A percentile compares a stretch with the other conserved stretches of the same genome.
Conservation (phyloP, 2,797 vertebrate species). For the Falco cherrug region DNA sequence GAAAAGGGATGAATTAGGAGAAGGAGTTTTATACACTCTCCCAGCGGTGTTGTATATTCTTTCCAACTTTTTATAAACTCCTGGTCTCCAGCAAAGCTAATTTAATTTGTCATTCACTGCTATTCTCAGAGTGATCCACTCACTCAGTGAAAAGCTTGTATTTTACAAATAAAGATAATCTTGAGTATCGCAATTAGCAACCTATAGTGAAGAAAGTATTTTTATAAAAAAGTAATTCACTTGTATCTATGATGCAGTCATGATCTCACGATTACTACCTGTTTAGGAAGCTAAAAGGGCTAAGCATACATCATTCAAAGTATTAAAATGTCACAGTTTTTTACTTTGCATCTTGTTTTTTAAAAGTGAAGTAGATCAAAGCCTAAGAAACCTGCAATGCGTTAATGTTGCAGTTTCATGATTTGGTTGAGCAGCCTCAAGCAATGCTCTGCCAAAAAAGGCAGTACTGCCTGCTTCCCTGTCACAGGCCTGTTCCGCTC, state of each 20-base stretch:
- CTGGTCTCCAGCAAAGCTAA: neutral
- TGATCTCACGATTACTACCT: neutral
- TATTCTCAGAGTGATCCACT: neutral
- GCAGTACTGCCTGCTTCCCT: neutral
- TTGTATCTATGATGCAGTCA: neutral
- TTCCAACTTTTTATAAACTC: neutral
- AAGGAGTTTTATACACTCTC: neutral
- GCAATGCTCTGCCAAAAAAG: neutral
- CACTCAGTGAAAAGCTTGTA: neutral
- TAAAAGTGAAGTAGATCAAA: slow-evolving; percentile 15
- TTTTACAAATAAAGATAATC: neutral
- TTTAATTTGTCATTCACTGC: neutral
- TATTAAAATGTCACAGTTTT: neutral
- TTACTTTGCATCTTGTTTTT: slow-evolving; percentile 4
- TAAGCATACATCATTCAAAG: neutral
- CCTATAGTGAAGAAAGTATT: neutral
- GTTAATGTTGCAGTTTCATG: neutral
- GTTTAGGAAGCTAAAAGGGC: neutral
- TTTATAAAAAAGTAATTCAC: neutral
- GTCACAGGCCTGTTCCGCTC: neutral
- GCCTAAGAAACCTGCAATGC: neutral
- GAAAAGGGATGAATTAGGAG: neutral
- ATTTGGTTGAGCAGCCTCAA: neutral
- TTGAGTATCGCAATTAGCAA: neutral
- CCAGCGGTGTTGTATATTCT: neutral